Evolutionary conservation across 2,797 vertebrate species (phyloP), one percentile per base, ranked within the genome.

Genomic region (Macropodus opercularis): DNA sequence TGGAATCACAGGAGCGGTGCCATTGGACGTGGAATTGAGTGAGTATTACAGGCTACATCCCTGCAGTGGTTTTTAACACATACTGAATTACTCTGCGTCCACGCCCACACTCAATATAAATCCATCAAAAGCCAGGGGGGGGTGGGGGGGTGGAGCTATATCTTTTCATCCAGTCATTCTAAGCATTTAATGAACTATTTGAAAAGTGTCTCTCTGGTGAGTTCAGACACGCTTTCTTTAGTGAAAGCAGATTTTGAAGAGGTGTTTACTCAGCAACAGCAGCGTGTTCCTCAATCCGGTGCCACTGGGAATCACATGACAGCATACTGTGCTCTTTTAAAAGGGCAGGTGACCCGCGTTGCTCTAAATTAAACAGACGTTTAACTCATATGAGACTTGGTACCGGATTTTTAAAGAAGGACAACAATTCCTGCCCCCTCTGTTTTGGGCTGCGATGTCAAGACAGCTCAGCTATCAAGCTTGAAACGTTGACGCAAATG

Each of bases 1-100:
- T 89, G 71, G 69, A 80, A 87, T 87, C 87, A 88, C 72, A 86
- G 79, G 61, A 87, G 87, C 81, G 63, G 80, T 64, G 80, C 89
- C 84, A 83, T 82, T 77, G 79, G 79, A 81, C 75, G 79, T 56
- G 80, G 81, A 85, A 81, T 85, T 85, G 80, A 89, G 85, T 74
- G 70, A 83, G 62, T 75, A 57, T 85, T 83, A 53, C 61, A 74
- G 72, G 75, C 81, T 75, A 69, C 75, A 66, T 83, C 82, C 52
- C 64, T 64, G 75, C 83, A 84, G 72, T 55, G 48, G 83, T 85
- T 86, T 85, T 88, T 77, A 85, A 85, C 80, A 86, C 83, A 57
- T 63, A 59, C 73, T 78, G 76, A 89, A 89, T 90, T 79, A 77
- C 80, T 83, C 64, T 72, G 54, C 43, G 41, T 84, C 81, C 64